These are phyloP conservation scores for Scatophagus argus DNA, from an alignment of 2,113 vertebrate genomes.

Conservation along the genomic window DNA sequence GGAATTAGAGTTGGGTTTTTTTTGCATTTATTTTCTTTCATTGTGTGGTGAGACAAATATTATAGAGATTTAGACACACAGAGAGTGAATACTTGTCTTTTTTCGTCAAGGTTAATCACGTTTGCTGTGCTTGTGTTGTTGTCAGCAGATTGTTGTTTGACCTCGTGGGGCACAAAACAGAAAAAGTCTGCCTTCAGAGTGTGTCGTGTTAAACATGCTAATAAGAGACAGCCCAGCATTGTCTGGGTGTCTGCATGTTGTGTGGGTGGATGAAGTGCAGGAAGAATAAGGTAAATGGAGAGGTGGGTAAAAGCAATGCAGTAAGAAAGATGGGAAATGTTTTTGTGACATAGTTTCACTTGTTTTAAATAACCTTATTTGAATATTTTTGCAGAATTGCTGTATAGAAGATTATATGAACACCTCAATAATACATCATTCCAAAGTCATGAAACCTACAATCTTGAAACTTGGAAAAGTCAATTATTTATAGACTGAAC, in stretches of 20 bases:
- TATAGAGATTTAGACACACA: conserved; percentile 34
- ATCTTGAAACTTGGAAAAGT: too few species aligned
- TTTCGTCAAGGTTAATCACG: conserved; percentile 72
- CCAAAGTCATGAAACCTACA: not conserved
- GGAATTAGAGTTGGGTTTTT: conserved; percentile 64
- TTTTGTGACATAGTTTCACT: not conserved
- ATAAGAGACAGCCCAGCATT: conserved; percentile 51
- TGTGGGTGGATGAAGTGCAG: not conserved
- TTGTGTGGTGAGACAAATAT: conserved; percentile 52
- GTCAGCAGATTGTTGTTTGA: conserved; percentile 80
- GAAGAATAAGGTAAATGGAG: not conserved
- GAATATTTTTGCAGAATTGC: not conserved
- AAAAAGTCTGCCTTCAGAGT: conserved; percentile 19
- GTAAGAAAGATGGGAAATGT: not conserved
- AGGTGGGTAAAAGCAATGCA: not conserved
- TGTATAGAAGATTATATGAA: not conserved
- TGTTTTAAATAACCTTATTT: not conserved
- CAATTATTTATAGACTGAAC: not conserved
- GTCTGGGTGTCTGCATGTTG: not conserved
- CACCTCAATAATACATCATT: not conserved
- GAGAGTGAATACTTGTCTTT: conserved; percentile 39
- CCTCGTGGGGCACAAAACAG: conserved; percentile 67
- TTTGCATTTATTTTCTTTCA: conserved; percentile 55
- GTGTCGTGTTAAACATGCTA: conserved; percentile 57
- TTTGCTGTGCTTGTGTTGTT: conserved; percentile 79